Evolutionary conservation across 2,797 vertebrate species (phyloP).

Genomic region (Huso huso): DNA sequence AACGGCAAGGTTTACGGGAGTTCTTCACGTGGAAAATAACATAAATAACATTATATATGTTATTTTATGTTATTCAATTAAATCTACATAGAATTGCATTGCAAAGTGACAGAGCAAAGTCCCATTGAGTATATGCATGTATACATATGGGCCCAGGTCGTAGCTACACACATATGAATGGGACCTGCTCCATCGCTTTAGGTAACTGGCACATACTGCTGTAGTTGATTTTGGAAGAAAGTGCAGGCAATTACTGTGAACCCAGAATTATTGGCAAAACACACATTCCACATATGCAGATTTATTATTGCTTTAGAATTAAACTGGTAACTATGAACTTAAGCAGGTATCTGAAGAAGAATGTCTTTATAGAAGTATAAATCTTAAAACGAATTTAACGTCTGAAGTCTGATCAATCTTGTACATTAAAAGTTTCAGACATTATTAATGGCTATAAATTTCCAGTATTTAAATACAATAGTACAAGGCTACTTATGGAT

Average conservation of each 20-base stretch:
- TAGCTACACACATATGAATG: constrained; percentile 91
- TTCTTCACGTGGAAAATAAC: constrained; percentile 99
- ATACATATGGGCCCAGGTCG: constrained; percentile 69
- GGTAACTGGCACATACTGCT: constrained; percentile 95
- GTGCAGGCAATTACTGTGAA: constrained; percentile 81
- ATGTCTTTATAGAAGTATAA: too few species aligned
- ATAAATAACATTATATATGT: constrained; percentile 99
- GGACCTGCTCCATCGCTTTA: constrained; percentile 93
- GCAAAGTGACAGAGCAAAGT: constrained; percentile 88
- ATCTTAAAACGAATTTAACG: too few species aligned
- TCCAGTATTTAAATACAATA: too few species aligned
- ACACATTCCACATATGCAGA: neutral
- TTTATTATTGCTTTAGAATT: too few species aligned
- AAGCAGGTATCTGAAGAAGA: too few species aligned
- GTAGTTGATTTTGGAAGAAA: constrained; percentile 55
- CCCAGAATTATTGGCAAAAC: constrained; percentile 74
- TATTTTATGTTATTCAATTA: constrained; percentile 99
- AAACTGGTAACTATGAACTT: too few species aligned
- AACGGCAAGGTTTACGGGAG: constrained; percentile 99
- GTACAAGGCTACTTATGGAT: too few species aligned
- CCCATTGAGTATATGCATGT: constrained; percentile 86
- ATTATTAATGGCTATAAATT: too few species aligned
- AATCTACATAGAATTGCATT: constrained; percentile 85
- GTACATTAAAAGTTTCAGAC: too few species aligned
- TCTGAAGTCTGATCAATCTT: too few species aligned